Percentiles rank a stretch among this genome's conserved stretches.
These are phyloP conservation scores for Fukomys damarensis DNA, from an alignment of 2,113 vertebrate genomes.

Conservation along the genomic window DNA sequence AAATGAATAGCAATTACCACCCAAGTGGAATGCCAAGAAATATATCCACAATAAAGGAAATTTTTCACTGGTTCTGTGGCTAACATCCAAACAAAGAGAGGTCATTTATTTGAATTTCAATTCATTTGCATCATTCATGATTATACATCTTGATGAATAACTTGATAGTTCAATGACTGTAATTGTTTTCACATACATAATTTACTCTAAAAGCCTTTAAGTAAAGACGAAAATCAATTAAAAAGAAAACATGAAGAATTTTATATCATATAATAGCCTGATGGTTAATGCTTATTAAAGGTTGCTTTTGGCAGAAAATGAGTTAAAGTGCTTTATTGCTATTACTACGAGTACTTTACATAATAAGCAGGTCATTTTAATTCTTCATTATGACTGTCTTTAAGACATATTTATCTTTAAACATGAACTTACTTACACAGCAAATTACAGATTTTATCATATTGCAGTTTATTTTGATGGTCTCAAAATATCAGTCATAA, in stretches of 20 bases:
- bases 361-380: constrained; percentile 63
- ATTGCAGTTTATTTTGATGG: not conserved
- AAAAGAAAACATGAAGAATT: constrained; percentile 45
- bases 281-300: constrained; percentile 42
- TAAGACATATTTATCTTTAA: constrained; percentile 70
- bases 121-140: constrained; percentile 23
- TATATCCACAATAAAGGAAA: not conserved
- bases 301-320: constrained; percentile 57
- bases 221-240: constrained; percentile 46
- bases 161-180: constrained; percentile 14
- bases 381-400: constrained; percentile 53
- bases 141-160: not conserved
- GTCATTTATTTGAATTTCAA: not conserved
- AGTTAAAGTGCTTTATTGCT: constrained; percentile 52
- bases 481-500: constrained; percentile 38
- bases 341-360: constrained; percentile 57
- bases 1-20: not conserved
- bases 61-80: not conserved
- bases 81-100: not conserved
- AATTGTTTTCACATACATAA: not conserved
- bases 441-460: constrained; percentile 58
- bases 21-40: not conserved
- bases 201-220: not conserved
- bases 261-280: constrained; percentile 24
- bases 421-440: constrained; percentile 70